Conservation (phyloP, 2,797 vertebrate species). For the Pantherophis vulpinus region DNA sequence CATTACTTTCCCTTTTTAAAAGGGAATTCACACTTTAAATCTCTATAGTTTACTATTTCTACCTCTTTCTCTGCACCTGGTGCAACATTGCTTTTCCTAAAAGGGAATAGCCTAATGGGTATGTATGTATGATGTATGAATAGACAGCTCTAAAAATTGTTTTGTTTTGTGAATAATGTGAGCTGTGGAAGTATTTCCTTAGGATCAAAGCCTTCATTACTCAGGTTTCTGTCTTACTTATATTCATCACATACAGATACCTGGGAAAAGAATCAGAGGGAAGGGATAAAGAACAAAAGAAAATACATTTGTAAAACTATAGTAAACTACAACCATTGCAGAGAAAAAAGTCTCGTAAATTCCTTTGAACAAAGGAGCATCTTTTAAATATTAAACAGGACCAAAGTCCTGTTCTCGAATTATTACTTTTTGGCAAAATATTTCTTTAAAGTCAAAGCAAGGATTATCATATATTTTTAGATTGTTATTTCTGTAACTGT, state of each 20-base stretch:
- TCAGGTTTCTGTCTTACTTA: background rate
- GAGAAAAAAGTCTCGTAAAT: background rate
- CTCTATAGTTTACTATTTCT: background rate
- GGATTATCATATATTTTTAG: background rate
- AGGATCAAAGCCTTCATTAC: slow-evolving; percentile 22
- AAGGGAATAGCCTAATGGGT: background rate
- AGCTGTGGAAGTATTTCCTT: slow-evolving; percentile 13
- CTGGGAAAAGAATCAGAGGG: background rate
- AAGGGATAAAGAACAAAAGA: background rate
- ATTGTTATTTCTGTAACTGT: too few relatives aligned
- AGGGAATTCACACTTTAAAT: background rate
- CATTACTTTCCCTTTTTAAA: background rate
- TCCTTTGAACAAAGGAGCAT: too few relatives aligned
- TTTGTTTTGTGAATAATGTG: slow-evolving; percentile 16
- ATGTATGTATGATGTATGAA: background rate
- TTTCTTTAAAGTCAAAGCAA: background rate
- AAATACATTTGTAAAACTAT: background rate
- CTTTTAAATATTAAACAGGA: background rate
- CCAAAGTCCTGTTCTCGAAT: background rate
- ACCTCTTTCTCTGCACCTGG: background rate
- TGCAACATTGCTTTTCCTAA: background rate
- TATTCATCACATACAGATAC: background rate
- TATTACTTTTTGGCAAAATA: background rate
- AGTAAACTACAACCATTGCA: background rate
- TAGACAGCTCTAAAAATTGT: slow-evolving; percentile 4